These are phyloP conservation scores for Sebastes aleutianus DNA, from an alignment of 2,797 vertebrate genomes.

Conservation along the genomic window DNA sequence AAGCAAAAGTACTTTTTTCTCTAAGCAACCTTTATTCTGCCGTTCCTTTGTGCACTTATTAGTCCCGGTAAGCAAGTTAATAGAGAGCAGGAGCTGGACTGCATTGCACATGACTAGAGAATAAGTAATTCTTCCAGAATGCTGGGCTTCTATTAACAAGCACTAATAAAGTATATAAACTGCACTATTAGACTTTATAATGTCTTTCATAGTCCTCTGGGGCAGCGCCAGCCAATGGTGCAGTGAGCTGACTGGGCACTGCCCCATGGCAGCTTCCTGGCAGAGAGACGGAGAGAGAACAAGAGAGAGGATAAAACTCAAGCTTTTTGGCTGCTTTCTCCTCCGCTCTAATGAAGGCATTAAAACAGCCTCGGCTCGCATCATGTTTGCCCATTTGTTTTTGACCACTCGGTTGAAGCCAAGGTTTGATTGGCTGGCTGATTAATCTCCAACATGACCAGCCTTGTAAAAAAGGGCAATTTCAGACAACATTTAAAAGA, in stretches of 20 bases:
- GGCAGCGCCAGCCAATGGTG: conserved; percentile 80
- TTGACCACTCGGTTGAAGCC: conserved; percentile 69
- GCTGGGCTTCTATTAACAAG: conserved; percentile 78
- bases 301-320: conserved; percentile 75
- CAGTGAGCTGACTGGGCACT: conserved; percentile 73
- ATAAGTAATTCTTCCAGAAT: conserved; percentile 76
- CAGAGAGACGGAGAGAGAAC: conserved; percentile 63
- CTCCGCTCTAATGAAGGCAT: conserved; percentile 81
- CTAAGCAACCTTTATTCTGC: conserved; percentile 46
- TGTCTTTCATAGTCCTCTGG: conserved; percentile 81
- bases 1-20: conserved; percentile 43
- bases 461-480: conserved; percentile 56
- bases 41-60: conserved; percentile 64
- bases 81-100: conserved; percentile 57
- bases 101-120: conserved; percentile 71
- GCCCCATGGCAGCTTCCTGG: conserved; percentile 83
- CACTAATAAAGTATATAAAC: conserved; percentile 85
- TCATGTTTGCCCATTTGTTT: conserved; percentile 79
- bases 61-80: conserved; percentile 67
- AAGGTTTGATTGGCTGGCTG: conserved; percentile 62
- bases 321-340: conserved; percentile 71
- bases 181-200: conserved; percentile 84
- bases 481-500: conserved; percentile 49
- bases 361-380: conserved; percentile 68
- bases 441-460: conserved; percentile 59